These are phyloP conservation scores for Parotocinclus haroldoi DNA, from an alignment of 2,797 vertebrate species.

Conservation along the genomic window DNA sequence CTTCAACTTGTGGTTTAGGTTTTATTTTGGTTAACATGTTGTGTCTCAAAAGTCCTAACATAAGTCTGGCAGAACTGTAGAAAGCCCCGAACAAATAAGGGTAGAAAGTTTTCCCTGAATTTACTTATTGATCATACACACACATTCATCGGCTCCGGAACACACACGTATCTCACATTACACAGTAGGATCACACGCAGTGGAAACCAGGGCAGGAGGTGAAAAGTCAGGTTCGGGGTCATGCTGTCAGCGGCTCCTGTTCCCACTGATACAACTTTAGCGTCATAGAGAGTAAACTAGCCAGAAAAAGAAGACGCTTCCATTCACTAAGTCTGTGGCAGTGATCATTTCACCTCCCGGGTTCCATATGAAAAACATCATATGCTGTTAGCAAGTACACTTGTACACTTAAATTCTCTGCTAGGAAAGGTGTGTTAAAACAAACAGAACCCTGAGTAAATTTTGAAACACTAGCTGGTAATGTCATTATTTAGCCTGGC, in stretches of 20 bases:
- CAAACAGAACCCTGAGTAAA: slow-evolving; percentile 50
- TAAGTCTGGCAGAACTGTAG: too few species aligned
- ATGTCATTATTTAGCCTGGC: slow-evolving; percentile 26
- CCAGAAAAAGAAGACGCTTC: slow-evolving; percentile 41
- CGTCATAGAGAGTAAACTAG: slow-evolving; percentile 35
- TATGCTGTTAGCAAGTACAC: slow-evolving; percentile 42
- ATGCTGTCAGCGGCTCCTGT: slow-evolving; percentile 8
- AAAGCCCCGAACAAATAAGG: too few species aligned
- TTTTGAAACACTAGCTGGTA: slow-evolving; percentile 52
- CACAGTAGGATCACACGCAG: slow-evolving; percentile 26
- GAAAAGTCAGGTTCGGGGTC: slow-evolving; percentile 41
- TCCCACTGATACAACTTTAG: slow-evolving; percentile 31
- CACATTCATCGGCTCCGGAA: too few species aligned
- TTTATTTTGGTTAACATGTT: too few species aligned
- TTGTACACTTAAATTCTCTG: slow-evolving; percentile 52
- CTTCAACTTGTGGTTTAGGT: too few species aligned
- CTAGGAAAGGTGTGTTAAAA: slow-evolving; percentile 46
- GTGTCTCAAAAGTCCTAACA: too few species aligned
- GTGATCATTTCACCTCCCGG: slow-evolving; percentile 40
- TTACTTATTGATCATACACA: too few species aligned
- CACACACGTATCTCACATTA: slow-evolving; percentile 35
- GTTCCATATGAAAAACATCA: slow-evolving; percentile 42
- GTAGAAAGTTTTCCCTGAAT: too few species aligned
- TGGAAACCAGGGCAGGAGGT: slow-evolving; percentile 47
- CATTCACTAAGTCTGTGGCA: slow-evolving; percentile 30